These are phyloP conservation scores for Drosophila meridiana DNA, from an alignment of 2,888 invertebrate species.

Conservation along the genomic window DNA sequence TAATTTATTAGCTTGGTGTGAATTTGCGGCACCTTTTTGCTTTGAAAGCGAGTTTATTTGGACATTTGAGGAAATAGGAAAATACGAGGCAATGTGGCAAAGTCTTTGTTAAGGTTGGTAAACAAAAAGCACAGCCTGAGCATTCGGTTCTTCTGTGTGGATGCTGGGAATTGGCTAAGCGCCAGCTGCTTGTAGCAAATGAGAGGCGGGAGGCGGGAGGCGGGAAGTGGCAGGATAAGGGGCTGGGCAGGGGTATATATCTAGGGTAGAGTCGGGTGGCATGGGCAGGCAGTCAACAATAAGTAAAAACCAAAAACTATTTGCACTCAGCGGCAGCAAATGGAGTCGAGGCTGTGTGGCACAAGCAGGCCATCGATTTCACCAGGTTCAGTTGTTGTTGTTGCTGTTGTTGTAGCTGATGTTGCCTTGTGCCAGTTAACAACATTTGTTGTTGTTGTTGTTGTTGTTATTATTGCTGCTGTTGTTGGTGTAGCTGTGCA, in stretches of 20 bases:
- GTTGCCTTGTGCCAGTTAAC: conserved; percentile 75
- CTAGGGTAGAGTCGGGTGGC: not conserved
- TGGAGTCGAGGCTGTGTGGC: conserved; percentile 49
- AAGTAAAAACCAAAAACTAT: conserved; percentile 75
- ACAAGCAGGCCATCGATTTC: conserved; percentile 61
- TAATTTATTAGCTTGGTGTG: conserved; percentile 25
- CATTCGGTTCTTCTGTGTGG: conserved; percentile 9
- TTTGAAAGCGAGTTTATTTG: conserved; percentile 36
- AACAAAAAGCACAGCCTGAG: conserved; percentile 54
- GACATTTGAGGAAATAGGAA: conserved; percentile 46
- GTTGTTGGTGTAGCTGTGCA: conserved; percentile 39
- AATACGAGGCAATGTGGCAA: conserved; percentile 41
- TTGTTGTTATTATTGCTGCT: conserved; percentile 15
- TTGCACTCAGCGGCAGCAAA: conserved; percentile 67
- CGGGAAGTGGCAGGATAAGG: too few relatives aligned
- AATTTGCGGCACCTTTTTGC: conserved; percentile 34
- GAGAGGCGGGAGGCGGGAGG: not conserved
- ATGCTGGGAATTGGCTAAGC: conserved; percentile 59
- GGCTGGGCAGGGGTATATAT: not conserved
- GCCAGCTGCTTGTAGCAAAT: conserved; percentile 61
- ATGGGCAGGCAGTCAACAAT: conserved; percentile 41
- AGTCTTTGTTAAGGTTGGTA: conserved; percentile 63
- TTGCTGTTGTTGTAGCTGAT: conserved; percentile 25
- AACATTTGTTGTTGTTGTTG: conserved; percentile 47
- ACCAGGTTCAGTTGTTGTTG: conserved; percentile 20